Percentiles rank a stretch among this genome's conserved stretches.
phyloP scores from a whole-genome alignment of 2,888 invertebrate genomes.

The Mayetiola destructor region DNA sequence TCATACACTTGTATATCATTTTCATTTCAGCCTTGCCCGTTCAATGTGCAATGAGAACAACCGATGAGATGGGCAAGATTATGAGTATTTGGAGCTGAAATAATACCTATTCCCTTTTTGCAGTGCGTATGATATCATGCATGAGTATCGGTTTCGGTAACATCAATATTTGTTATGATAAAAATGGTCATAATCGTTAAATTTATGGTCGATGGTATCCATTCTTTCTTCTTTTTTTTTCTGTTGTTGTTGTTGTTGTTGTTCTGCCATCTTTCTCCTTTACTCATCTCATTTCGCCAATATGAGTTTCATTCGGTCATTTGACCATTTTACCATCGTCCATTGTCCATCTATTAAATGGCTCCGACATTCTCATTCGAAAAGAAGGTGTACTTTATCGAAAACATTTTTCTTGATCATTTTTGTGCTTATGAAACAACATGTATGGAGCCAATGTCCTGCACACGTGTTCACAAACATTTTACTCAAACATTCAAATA shows the following conservation, averaged over 20 bases:
- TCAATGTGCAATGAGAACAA: neutral
- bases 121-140: neutral
- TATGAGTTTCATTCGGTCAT: too few relatives aligned
- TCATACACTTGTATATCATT: neutral
- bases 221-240: too few relatives aligned
- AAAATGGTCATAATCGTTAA: constrained; percentile 14
- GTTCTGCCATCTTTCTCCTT: neutral
- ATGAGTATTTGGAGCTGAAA: constrained; percentile 4
- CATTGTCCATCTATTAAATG: too few relatives aligned
- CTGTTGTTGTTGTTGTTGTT: neutral
- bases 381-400: too few relatives aligned
- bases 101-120: neutral
- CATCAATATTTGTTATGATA: constrained; percentile 13
- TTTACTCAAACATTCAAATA: too few relatives aligned
- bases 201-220: constrained; percentile 13
- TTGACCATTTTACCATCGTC: too few relatives aligned
- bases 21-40: neutral
- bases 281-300: too few relatives aligned
- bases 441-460: too few relatives aligned
- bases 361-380: too few relatives aligned
- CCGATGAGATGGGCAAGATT: constrained; percentile 9
- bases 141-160: constrained; percentile 8
- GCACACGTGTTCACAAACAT: too few relatives aligned
- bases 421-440: too few relatives aligned
- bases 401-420: too few relatives aligned